These are phyloP conservation scores for Arion vulgaris DNA, from an alignment of 1,140 invertebrate genomes.

Conservation along the genomic window DNA sequence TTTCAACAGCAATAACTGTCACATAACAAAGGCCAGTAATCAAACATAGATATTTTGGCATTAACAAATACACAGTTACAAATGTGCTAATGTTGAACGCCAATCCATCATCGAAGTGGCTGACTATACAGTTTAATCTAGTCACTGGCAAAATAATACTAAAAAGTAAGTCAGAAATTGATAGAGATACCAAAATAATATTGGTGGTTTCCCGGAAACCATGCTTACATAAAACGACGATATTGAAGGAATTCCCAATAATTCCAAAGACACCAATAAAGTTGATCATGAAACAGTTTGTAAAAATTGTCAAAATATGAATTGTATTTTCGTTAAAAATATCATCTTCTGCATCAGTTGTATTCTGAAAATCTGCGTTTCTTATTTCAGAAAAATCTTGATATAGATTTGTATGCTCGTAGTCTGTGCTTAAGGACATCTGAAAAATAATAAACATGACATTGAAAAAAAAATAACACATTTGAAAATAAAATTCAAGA, in stretches of 20 bases:
- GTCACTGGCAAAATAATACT: neutral
- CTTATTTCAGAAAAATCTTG: too few relatives aligned
- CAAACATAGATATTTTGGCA: neutral
- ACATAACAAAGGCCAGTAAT: neutral
- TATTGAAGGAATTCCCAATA: slow-evolving; percentile 13
- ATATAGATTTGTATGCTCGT: neutral
- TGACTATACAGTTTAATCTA: neutral
- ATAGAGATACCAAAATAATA: neutral
- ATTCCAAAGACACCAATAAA: neutral
- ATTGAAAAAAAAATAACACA: neutral
- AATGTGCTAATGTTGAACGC: neutral
- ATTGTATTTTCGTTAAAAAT: neutral
- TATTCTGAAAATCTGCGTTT: too few relatives aligned
- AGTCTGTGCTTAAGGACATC: neutral
- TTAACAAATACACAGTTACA: neutral
- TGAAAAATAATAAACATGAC: too few relatives aligned
- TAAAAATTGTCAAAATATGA: neutral
- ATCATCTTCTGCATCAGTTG: too few relatives aligned
- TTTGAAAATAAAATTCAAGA: too few relatives aligned
- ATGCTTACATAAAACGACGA: neutral
- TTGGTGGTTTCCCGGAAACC: slow-evolving; percentile 20
- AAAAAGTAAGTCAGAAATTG: neutral
- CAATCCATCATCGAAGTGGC: neutral
- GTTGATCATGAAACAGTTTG: slow-evolving; percentile 5
- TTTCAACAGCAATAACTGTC: slow-evolving; percentile 7